Conservation (phyloP, 2,113 vertebrate species). For the Egretta garzetta region DNA sequence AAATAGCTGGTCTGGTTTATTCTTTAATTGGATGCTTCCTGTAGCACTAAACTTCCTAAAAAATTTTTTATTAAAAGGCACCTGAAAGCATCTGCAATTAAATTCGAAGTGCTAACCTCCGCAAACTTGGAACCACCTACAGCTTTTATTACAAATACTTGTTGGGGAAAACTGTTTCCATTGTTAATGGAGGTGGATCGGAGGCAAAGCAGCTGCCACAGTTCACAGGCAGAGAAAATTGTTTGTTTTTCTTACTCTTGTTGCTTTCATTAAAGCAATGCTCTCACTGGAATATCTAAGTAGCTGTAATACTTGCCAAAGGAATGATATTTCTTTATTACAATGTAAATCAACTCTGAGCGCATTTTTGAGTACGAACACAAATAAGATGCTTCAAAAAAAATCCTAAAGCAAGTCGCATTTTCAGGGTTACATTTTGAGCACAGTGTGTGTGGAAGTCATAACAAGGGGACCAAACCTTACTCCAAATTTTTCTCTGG, state of each 20-base stretch:
- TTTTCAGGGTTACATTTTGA: not conserved
- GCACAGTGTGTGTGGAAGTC: accelerated
- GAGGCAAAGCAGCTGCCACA: not conserved
- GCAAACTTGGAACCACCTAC: not conserved
- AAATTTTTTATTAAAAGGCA: not conserved
- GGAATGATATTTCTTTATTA: not conserved
- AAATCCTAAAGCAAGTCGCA: not conserved
- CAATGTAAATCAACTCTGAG: not conserved
- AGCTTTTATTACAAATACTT: not conserved
- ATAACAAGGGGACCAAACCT: not conserved
- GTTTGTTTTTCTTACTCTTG: not conserved
- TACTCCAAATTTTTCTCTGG: not conserved
- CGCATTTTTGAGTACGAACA: not conserved
- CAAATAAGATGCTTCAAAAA: not conserved
- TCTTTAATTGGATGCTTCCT: not conserved
- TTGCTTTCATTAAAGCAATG: not conserved
- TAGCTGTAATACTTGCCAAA: not conserved
- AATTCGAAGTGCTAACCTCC: not conserved
- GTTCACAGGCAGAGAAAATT: not conserved
- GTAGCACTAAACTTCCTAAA: not conserved
- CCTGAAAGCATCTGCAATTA: not conserved
- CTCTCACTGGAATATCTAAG: not conserved
- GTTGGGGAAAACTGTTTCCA: not conserved
- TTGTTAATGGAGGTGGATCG: not conserved
- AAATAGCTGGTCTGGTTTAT: not conserved